A percentile compares a stretch with the other conserved stretches of the same genome.
These are phyloP conservation scores for Clarias gariepinus DNA, from an alignment of 2,113 vertebrate species.

Conservation along the genomic window DNA sequence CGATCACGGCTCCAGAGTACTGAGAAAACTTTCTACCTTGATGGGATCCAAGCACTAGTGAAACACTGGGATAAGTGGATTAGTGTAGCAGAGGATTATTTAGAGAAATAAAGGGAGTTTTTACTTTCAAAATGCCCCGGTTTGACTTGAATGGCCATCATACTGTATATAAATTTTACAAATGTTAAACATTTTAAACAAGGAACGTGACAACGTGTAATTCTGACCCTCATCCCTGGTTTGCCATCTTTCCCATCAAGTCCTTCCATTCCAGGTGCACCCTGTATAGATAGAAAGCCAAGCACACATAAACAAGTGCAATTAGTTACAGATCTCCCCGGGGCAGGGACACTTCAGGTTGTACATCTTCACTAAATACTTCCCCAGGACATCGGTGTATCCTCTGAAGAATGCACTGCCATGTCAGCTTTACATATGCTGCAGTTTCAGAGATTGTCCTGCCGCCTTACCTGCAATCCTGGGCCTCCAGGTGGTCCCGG, in stretches of 20 bases:
- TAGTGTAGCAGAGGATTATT: too few species aligned
- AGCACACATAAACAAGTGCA: neutral
- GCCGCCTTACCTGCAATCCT: conserved; percentile 74
- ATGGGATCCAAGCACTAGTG: too few species aligned
- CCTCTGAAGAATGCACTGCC: conserved; percentile 2
- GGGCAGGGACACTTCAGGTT: neutral
- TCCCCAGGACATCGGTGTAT: conserved; percentile 13
- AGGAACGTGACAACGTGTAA: neutral
- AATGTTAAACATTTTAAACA: neutral
- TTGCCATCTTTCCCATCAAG: conserved; percentile 92
- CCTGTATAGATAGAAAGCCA: conserved; percentile 68
- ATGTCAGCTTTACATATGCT: conserved; percentile 5
- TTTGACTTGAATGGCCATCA: too few species aligned
- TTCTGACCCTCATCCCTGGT: conserved; percentile 82
- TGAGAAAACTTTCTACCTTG: too few species aligned
- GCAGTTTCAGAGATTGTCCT: neutral
- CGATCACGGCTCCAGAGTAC: too few species aligned
- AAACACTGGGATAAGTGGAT: too few species aligned
- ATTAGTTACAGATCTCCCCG: neutral
- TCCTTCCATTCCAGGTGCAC: conserved; percentile 87
- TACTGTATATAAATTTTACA: neutral
- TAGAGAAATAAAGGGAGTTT: too few species aligned
- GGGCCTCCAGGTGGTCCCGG: conserved; percentile 82
- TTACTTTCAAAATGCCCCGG: too few species aligned
- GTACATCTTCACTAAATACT: conserved; percentile 26